These are phyloP conservation scores for Nomada ruficornis DNA, from an alignment of 2,888 invertebrate genomes.

Conservation along the genomic window DNA sequence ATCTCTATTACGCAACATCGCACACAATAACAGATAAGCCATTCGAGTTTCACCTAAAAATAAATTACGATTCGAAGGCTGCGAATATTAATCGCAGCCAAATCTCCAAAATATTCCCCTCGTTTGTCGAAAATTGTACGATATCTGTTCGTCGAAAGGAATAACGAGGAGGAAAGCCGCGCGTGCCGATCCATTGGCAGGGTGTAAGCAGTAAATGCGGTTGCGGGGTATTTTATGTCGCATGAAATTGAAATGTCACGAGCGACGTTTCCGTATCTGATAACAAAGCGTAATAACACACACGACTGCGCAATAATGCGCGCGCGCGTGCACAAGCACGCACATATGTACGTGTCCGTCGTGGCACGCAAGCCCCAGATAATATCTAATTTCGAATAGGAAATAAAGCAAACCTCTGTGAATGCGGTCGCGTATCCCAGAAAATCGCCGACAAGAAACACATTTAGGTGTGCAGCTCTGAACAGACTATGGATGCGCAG, in stretches of 20 bases:
- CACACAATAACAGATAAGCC: not conserved
- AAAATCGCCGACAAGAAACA: not conserved
- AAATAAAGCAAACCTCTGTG: not conserved
- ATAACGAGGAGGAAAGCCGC: not conserved
- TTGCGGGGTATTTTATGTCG: conserved; percentile 54
- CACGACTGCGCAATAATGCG: conserved; percentile 51
- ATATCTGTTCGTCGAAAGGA: conserved; percentile 3
- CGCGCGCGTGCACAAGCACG: conserved; percentile 25
- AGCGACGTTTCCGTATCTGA: conserved; percentile 60
- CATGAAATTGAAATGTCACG: conserved; percentile 64
- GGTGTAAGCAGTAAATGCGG: conserved; percentile 37
- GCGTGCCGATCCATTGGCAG: not conserved
- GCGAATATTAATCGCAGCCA: not conserved
- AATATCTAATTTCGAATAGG: conserved; percentile 46
- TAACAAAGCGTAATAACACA: conserved; percentile 60
- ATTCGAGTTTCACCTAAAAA: too few species aligned
- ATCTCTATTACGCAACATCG: not conserved
- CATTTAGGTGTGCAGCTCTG: not conserved
- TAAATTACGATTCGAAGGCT: not conserved
- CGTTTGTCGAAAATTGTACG: too few species aligned
- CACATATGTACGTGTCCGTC: not conserved
- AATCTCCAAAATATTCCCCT: not conserved
- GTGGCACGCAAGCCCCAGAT: conserved; percentile 10
- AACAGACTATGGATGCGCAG: not conserved
- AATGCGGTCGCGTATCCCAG: not conserved